phyloP scores from a whole-genome alignment of 2,888 invertebrate species.

The Stegana nigrithorax region DNA sequence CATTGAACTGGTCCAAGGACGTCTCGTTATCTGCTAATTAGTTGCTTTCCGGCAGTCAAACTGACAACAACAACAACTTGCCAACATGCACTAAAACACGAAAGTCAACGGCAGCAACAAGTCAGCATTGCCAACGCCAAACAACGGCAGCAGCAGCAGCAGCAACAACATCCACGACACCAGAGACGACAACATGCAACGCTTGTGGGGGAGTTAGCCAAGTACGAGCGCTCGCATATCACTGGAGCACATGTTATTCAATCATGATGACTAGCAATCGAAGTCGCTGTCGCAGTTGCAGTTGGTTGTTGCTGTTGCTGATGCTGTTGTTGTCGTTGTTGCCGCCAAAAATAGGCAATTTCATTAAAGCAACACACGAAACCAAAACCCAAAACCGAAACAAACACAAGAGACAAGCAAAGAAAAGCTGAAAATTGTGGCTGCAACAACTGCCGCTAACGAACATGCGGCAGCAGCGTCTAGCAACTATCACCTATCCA shows the following conservation, averaged over 20 bases:
- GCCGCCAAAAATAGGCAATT: background rate
- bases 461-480: constrained; percentile 18
- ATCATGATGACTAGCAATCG: constrained; percentile 1
- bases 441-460: constrained; percentile 31
- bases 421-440: no score
- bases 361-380: constrained; percentile 7
- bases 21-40: constrained; percentile 1
- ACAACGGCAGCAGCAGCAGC: background rate
- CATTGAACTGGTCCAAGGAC: constrained; percentile 3
- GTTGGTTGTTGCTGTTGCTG: background rate
- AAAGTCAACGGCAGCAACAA: constrained; percentile 34
- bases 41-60: background rate
- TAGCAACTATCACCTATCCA: background rate
- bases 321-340: background rate
- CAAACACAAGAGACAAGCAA: constrained; percentile 12
- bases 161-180: constrained; percentile 10
- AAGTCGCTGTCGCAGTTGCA: background rate
- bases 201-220: constrained; percentile 41
- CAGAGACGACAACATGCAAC: constrained; percentile 43
- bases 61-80: no score
- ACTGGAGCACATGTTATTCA: constrained; percentile 26
- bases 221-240: constrained; percentile 36
- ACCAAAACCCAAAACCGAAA: constrained; percentile 24
- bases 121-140: background rate
- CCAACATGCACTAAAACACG: constrained; percentile 37